Evolutionary conservation across 2,888 invertebrate genomes (phyloP).

Genomic region (Archips crataeganus): DNA sequence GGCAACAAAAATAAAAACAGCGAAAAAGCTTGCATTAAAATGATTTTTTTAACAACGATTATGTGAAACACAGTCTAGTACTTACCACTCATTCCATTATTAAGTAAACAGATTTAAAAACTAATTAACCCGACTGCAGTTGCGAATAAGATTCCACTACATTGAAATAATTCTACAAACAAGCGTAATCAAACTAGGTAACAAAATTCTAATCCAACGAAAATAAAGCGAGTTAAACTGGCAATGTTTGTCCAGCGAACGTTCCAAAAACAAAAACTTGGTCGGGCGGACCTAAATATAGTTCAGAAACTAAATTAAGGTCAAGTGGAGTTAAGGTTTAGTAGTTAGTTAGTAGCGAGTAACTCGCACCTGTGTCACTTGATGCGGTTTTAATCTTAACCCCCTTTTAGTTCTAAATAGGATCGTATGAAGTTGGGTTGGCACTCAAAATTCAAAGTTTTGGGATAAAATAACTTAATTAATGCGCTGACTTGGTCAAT

Average conservation of each 20-base stretch:
- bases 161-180: too few relatives aligned
- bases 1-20: too few relatives aligned
- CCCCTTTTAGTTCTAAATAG: constrained; percentile 42
- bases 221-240: constrained; percentile 9
- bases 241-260: constrained; percentile 31
- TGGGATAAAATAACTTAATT: too few relatives aligned
- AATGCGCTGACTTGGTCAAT: too few relatives aligned
- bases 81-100: too few relatives aligned
- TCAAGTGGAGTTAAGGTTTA: constrained; percentile 38
- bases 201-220: constrained; percentile 3
- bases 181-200: background rate
- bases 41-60: too few relatives aligned
- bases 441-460: background rate
- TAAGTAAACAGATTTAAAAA: too few relatives aligned
- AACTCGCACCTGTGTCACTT: constrained; percentile 43
- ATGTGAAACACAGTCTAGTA: too few relatives aligned
- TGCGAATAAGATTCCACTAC: too few relatives aligned
- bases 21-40: too few relatives aligned
- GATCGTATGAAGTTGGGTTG: constrained; percentile 33
- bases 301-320: constrained; percentile 43
- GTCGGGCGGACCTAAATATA: constrained; percentile 43
- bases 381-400: constrained; percentile 45
- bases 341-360: constrained; percentile 36
- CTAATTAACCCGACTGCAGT: too few relatives aligned
- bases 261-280: constrained; percentile 42